Evolutionary conservation across 1,140 invertebrate genomes (phyloP).

Genomic region (Cotesia glomerata): DNA sequence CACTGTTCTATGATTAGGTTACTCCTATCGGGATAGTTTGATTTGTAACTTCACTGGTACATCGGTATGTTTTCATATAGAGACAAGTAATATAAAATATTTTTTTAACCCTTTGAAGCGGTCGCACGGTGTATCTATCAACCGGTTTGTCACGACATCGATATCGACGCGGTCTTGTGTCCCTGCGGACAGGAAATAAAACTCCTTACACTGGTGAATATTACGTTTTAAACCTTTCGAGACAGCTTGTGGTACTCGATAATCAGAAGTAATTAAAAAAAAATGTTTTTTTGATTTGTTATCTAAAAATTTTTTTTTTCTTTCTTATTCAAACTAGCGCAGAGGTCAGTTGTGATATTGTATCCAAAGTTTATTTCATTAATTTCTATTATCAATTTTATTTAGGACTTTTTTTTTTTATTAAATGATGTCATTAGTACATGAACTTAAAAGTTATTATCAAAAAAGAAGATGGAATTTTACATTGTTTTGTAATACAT

Average conservation of each 20-base stretch:
- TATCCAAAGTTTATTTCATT: no score
- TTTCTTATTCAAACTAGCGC: not conserved
- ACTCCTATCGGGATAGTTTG: not conserved
- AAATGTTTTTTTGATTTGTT: not conserved
- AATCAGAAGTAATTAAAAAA: no score
- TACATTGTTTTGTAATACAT: not conserved
- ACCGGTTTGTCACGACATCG: slow-evolving; percentile 46
- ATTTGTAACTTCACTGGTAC: not conserved
- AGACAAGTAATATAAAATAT: not conserved
- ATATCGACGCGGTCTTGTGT: slow-evolving; percentile 37
- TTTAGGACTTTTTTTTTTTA: no score
- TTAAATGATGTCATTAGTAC: no score
- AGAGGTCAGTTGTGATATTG: no score
- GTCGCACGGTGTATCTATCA: slow-evolving; percentile 46
- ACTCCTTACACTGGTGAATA: slow-evolving; percentile 15
- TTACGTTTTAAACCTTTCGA: slow-evolving; percentile 11
- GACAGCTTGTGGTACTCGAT: slow-evolving; percentile 17
- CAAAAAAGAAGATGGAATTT: not conserved
- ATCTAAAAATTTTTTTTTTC: not conserved
- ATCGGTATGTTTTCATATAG: not conserved
- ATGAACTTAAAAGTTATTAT: not conserved
- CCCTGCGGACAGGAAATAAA: slow-evolving; percentile 25
- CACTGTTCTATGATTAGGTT: not conserved
- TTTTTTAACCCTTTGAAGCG: slow-evolving; percentile 16
- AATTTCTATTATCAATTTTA: no score